Evolutionary conservation across 2,113 vertebrate genomes (phyloP), one percentile per base, ranked within the genome.

Genomic region (Alethe diademata): DNA sequence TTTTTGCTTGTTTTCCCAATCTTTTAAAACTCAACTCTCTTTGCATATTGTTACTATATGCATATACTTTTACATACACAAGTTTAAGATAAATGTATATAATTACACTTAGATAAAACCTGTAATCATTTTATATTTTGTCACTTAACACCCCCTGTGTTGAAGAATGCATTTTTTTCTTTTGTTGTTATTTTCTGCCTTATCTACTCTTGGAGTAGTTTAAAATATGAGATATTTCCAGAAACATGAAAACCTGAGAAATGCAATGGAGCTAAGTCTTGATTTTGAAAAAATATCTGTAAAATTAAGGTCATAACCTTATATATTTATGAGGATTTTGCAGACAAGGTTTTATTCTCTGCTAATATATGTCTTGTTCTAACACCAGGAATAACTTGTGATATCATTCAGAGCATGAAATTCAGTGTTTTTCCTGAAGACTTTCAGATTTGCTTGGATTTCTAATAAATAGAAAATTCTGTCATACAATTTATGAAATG

Each of bases 81-180:
- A 19, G 4, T 33, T 72, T 61, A 73, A 35, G 28, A 47, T 14
- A 50, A 33, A 19, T 31, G 4, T 22, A 28, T 81, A 35, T 36
- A 65, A 33, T 31, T 82, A 26, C 7, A 31, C 3, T n/a, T 28
- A 8, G 17, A 10, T 53, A 25, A 92, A 88, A 78, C 7, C 1
- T 51, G 11, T 33, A 48, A 14, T 20, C 0, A 13, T 24, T 56
- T 64, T 56, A 51, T 31, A 42, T 62, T 62, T 74, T 66, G 7
- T 62, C 9, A 29, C 29, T 53, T 60, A 12, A 78, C 25, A 51
- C 24, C 4, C 0, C 0, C 0, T 3, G 57, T 20, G 8, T 14
- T 58, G 22, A 84, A 76, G 5, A 53, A 58, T 0, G 1, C 19
- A 0, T 19, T n/a, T 61, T 73, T 3, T 50, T 33, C 1, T 57